Base-by-base conservation (phyloP, 1,140 invertebrate genomes). In the Limonius californicus region DNA sequence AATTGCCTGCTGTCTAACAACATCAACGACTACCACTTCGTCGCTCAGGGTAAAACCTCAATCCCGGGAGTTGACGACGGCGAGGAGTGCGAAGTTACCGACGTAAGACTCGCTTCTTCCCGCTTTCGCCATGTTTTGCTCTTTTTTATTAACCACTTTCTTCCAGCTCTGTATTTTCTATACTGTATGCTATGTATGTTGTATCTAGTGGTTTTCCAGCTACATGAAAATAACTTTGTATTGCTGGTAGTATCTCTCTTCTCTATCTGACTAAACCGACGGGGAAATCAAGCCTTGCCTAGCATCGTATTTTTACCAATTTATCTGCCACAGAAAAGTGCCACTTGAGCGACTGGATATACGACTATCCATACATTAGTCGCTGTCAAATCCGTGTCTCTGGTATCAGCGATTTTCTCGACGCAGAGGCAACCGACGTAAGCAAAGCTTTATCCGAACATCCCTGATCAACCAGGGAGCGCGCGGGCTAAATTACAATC, bases 1-100 rank as follows among this genome's bases (percentile, higher is more conserved):
- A 54, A 63, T 27, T 72, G 70, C 60, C 83, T 90, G 79, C 85
- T 97, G 78, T 85, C 83, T 79, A 88, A 90, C 80, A 85, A 93
- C 79, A 89, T 90, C 77, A 83, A 84, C 74, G 87, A 91, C 81
- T 96, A 95, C 85, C 82, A 84, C 76, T 91, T 85, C 81, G 89
- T 95, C 81, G 89, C 87, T 83, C 91, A 95, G 81, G 93, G 92
- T 80, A 92, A 91, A 83, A 91, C 92, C 67, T 85, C 89, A 78
- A 94, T 95, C 79, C 92, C 94, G 74, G 89, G 90, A 77, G 89
- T 98, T 77, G 94, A 98, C 85, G 97, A 99, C 82, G 84, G 80
- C 66, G 88, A 90, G 80, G 94, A 97, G 81, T 90, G 95, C 85
- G 84, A 87, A 76, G 76, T 88, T 68, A 97, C 94, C 74, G 92